Base-by-base conservation (phyloP, 2,113 vertebrate species). In the Lamprotornis superbus region DNA sequence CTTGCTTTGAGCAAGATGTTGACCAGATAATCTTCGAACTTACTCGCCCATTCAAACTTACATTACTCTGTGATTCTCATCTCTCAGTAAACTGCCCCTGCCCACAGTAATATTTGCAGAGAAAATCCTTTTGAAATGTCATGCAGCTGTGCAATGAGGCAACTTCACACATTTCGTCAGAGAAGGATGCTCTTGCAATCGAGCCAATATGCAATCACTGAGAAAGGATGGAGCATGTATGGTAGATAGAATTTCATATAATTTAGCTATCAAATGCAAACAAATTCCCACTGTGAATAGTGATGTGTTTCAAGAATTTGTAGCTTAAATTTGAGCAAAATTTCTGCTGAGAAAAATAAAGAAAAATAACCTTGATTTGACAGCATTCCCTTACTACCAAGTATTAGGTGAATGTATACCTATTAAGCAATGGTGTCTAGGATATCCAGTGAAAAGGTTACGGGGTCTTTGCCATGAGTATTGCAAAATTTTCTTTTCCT, bases 381-480 rank as follows among this genome's bases (percentile, higher is more conserved):
- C 23, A 93, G 33, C 14, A 71, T 68, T 16, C 8, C 4, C n/a
- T 30, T 8, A 33, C 25, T 73, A 64, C 15, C 27, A 75, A 78
- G 22, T n/a, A 49, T 46, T 15, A 95, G 28, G 47, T 14, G 3
- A 27, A 52, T 15, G 37, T 68, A 14, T 35, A 33, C 22, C 33
- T 71, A 11, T 31, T 64, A 59, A 12, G 57, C 7, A 81, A 12
- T 40, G 12, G 1, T 56, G 6, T 39, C 35, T 74, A 49, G 15
- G 16, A 18, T 13, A 4, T 19, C 8, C 22, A 59, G 4, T 14
- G 21, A 42, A 73, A 86, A 81, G 9, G 7, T 19, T 27, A n/a
- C 1, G 1, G 14, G 2, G 0, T 0, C 3, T 21, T 79, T 75
- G 10, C 24, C 28, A 49, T 18, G 0, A 53, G 2, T n/a, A 37